Evolutionary conservation across 2,113 vertebrate species (phyloP).

Genomic region (Furnarius figulus): DNA sequence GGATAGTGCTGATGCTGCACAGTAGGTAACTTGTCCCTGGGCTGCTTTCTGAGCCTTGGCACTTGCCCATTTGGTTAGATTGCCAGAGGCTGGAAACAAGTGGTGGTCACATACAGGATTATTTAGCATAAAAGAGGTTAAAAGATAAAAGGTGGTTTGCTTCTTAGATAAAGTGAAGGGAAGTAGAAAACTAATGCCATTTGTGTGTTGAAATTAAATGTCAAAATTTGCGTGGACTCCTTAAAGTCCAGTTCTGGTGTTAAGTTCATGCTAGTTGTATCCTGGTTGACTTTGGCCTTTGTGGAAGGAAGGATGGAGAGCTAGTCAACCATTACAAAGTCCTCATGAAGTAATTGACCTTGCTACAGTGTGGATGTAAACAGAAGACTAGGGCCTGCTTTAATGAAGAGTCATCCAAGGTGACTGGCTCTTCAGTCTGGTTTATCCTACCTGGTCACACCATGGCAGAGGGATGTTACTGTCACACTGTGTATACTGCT

Average conservation of each 20-base stretch:
- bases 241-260: background rate
- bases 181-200: background rate
- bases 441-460: background rate
- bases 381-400: background rate
- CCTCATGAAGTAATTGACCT: background rate
- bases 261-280: background rate
- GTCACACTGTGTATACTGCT: background rate
- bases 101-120: background rate
- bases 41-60: background rate
- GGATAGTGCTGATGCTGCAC: background rate
- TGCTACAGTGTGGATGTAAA: background rate
- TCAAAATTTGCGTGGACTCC: background rate
- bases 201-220: background rate
- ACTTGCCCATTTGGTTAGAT: background rate
- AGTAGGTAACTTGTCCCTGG: too few species aligned
- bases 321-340: background rate
- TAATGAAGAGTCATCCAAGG: background rate
- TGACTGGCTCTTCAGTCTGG: background rate
- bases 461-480: background rate
- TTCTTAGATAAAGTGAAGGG: background rate
- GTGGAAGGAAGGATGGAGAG: background rate
- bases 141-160: background rate
- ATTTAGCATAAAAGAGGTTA: background rate
- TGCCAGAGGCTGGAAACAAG: background rate
- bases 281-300: background rate